Evolutionary conservation across 1,140 invertebrate species (phyloP).

Genomic region (Homalodisca vitripennis): DNA sequence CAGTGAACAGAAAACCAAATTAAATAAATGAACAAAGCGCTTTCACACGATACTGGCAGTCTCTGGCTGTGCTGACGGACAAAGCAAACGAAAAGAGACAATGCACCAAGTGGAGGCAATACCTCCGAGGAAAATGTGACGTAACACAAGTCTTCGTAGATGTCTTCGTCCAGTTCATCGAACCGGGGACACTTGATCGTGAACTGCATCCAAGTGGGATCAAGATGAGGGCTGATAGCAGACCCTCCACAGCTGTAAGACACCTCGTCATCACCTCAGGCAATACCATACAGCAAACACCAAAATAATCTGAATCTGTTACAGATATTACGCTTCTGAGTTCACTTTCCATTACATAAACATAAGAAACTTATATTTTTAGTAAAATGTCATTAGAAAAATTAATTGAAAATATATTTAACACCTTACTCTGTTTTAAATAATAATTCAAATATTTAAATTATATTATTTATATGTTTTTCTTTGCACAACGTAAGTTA

Average conservation of each 20-base stretch:
- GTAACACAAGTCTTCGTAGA: constrained; percentile 86
- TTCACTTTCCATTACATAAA: neutral
- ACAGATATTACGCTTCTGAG: neutral
- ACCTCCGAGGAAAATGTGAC: constrained; percentile 75
- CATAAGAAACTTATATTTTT: too few species aligned
- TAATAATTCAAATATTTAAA: too few species aligned
- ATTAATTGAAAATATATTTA: too few species aligned
- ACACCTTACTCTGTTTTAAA: too few species aligned
- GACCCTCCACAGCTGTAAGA: constrained; percentile 12
- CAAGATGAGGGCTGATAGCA: neutral
- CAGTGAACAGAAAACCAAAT: neutral
- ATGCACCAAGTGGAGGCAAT: constrained; percentile 29
- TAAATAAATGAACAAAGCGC: neutral
- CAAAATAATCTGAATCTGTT: neutral
- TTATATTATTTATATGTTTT: too few species aligned
- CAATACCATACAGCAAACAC: neutral
- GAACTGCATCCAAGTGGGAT: constrained; percentile 57
- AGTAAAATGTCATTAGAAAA: too few species aligned
- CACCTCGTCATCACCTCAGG: neutral
- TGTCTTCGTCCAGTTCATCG: constrained; percentile 73
- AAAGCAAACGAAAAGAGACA: constrained; percentile 23
- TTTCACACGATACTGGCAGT: constrained; percentile 8
- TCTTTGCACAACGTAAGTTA: too few species aligned
- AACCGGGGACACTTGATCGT: constrained; percentile 58
- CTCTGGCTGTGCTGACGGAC: neutral